A percentile compares a stretch with the other conserved stretches of the same genome.
These are phyloP conservation scores for Marisa cornuarietis DNA, from an alignment of 1,140 invertebrate genomes.

Conservation along the genomic window DNA sequence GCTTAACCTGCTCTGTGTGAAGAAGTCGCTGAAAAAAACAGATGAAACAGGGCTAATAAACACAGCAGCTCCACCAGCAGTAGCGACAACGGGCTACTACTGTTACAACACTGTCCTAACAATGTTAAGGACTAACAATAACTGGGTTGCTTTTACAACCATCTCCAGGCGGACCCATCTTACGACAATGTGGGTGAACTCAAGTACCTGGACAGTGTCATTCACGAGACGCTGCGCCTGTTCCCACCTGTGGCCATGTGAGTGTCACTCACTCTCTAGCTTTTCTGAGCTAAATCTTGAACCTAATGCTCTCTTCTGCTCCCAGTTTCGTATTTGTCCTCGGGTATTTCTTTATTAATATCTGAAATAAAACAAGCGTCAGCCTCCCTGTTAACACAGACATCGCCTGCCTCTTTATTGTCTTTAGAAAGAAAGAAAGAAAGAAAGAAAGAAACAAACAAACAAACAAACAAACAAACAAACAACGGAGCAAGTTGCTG, in stretches of 20 bases:
- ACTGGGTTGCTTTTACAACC: no score
- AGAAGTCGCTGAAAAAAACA: neutral
- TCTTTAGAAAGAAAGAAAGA: no score
- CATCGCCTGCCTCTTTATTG: no score
- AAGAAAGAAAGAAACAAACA: no score
- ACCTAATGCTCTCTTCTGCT: neutral
- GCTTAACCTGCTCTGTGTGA: no score
- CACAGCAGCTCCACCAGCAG: neutral
- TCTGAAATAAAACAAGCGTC: neutral
- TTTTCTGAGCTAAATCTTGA: no score
- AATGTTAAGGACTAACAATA: no score
- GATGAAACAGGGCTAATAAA: neutral
- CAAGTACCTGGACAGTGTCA: constrained; percentile 13
- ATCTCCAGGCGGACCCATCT: constrained; percentile 10
- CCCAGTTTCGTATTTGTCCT: neutral
- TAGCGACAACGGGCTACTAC: neutral
- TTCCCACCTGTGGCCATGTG: constrained; percentile 13
- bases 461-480: no score
- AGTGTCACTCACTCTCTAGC: neutral
- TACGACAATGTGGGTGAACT: constrained; percentile 15
- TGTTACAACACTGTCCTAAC: neutral
- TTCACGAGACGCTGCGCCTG: constrained; percentile 16
- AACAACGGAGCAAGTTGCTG: neutral
- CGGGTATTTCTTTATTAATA: no score
- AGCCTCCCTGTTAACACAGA: neutral